Percentiles rank a stretch among this genome's conserved stretches.
Conservation (phyloP, 2,888 invertebrate species). For the Sepioteuthis lessoniana region DNA sequence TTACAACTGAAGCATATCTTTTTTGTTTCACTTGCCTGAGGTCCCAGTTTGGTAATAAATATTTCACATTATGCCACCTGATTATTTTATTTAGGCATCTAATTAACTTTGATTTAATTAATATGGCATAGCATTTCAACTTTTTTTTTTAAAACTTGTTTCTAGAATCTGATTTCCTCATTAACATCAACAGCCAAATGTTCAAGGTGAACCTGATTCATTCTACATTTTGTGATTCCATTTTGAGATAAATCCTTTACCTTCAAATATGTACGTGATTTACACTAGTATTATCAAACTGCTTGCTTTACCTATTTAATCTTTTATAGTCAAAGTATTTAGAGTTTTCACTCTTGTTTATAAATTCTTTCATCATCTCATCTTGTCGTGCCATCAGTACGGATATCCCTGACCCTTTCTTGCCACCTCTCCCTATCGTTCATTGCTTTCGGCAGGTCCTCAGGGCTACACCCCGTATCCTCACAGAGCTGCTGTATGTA, state of each 20-base stretch:
- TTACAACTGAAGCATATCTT: background rate
- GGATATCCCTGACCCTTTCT: too few species aligned
- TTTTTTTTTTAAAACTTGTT: background rate
- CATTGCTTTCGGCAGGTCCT: too few species aligned
- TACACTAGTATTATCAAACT: too few species aligned
- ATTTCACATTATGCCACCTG: background rate
- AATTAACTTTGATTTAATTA: slow-evolving; percentile 33
- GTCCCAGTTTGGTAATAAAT: background rate
- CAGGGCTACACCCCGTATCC: too few species aligned
- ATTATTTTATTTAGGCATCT: background rate
- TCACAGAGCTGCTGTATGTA: too few species aligned
- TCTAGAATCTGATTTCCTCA: background rate
- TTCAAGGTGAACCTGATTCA: background rate
- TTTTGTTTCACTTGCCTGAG: background rate
- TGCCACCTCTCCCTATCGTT: too few species aligned
- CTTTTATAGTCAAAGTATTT: too few species aligned
- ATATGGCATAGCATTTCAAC: background rate
- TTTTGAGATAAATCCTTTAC: background rate
- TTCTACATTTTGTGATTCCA: background rate
- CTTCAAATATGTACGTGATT: background rate
- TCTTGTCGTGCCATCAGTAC: too few species aligned
- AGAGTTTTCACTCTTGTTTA: too few species aligned
- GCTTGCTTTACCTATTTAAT: too few species aligned
- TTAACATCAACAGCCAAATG: background rate
- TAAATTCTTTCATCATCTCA: too few species aligned